Conservation (phyloP, 2,797 vertebrate genomes). For the Pitangus sulphuratus region DNA sequence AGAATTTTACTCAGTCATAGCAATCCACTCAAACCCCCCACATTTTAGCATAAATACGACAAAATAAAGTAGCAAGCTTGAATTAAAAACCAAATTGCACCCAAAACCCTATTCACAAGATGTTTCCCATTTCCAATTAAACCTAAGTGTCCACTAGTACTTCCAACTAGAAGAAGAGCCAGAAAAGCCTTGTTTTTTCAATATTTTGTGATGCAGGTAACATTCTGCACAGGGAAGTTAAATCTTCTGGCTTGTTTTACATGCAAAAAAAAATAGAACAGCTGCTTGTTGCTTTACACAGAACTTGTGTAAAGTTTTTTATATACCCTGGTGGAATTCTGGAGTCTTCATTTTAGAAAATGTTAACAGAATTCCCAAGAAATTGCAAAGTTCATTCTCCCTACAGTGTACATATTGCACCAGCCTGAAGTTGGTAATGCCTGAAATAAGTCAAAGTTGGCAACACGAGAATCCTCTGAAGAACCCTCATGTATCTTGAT, state of each 20-base stretch:
- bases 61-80: not conserved
- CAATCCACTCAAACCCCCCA: not conserved
- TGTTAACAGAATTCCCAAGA: not conserved
- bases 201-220: not conserved
- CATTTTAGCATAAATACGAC: not conserved
- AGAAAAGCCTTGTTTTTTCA: not conserved
- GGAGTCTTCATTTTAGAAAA: not conserved
- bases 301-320: not conserved
- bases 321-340: not conserved
- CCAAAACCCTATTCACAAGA: not conserved
- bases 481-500: fast-evolving
- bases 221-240: not conserved
- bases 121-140: not conserved
- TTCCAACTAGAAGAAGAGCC: not conserved
- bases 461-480: not conserved
- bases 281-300: not conserved
- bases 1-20: not conserved
- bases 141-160: not conserved
- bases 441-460: not conserved
- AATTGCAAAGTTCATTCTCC: not conserved
- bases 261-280: not conserved
- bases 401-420: not conserved
- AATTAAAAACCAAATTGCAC: not conserved
- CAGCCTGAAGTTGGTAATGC: not conserved
- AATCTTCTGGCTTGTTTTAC: not conserved